Evolutionary conservation across 2,888 invertebrate species (phyloP), one percentile per base, ranked within the genome.

Genomic region (Meganola albula): DNA sequence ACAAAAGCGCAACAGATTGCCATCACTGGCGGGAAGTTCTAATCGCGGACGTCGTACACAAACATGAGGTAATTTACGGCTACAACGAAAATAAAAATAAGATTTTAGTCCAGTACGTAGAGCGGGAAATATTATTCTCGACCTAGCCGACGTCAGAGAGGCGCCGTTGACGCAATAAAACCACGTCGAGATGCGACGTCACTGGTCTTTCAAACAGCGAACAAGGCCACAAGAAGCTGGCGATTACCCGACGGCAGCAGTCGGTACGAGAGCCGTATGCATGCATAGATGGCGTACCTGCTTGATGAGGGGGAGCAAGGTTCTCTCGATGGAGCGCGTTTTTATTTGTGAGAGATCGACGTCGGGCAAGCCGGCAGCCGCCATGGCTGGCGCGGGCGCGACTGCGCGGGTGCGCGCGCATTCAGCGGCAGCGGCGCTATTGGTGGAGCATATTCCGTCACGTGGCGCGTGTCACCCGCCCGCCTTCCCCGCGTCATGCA

Each of bases 281-380:
- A 20, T 20, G 20, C 20, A 20, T 7, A 7, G 20, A 40, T 51
- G 53, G 63, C 78, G 62, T 92, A 97, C 97, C 95, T 97, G 96
- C 84, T 95, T 95, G 71, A 97, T 93, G 79, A 97, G 91, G 62
- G 97, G 97, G 74, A 96, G 92, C 65, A 97, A 90, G 60, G 96
- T 96, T 87, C 94, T 93, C 88, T 97, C 97, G 86, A 97, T 94
- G 84, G 96, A 96, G 89, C 93, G 94, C 66, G 96, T 96, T 87
- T 93, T 93, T 76, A 97, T 96, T 88, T 95, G 94, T 79, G 94
- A 76, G 66, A 87, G 73, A 70, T 87, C 86, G 69, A 87, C 70
- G 63, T 87, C 82, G 63, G 87, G 82, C 76, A 84, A 77, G 84
- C 87, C 87, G 79, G 86, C 80, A 87, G 87, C 86, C 87, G 89